Conservation (phyloP, 2,797 vertebrate genomes). For the Phoebastria nigripes region DNA sequence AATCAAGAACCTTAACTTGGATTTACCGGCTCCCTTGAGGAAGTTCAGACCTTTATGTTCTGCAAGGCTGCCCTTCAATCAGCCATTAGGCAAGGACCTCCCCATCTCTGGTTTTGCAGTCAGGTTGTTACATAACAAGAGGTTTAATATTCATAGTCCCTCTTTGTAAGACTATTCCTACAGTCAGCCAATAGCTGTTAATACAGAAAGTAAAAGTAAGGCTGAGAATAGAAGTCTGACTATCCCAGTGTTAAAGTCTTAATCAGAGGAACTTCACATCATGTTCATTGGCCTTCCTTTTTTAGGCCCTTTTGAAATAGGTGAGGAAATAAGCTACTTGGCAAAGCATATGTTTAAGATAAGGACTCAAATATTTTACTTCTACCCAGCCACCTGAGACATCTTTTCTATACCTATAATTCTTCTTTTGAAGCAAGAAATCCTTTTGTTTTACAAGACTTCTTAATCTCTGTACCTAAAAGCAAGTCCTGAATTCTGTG, state of each 20-base stretch:
- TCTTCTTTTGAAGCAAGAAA: background rate
- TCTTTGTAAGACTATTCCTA: background rate
- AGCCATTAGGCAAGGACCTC: background rate
- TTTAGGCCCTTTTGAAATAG: background rate
- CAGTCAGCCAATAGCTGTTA: background rate
- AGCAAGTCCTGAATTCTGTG: background rate
- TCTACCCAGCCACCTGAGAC: background rate
- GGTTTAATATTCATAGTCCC: background rate
- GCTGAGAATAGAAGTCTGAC: background rate
- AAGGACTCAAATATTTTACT: background rate
- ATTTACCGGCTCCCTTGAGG: background rate
- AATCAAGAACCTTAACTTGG: background rate
- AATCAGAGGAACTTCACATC: background rate
- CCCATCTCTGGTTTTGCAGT: background rate
- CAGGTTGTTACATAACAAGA: background rate
- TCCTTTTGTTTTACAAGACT: background rate
- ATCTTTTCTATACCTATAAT: background rate
- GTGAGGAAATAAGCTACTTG: background rate
- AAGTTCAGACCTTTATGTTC: background rate
- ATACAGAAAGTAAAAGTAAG: background rate
- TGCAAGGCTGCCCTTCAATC: background rate
- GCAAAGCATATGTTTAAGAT: background rate
- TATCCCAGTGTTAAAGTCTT: background rate
- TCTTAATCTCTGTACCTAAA: background rate
- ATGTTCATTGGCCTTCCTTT: background rate